phyloP scores from a whole-genome alignment of 2,797 vertebrate genomes.

The Cyclopterus lumpus region DNA sequence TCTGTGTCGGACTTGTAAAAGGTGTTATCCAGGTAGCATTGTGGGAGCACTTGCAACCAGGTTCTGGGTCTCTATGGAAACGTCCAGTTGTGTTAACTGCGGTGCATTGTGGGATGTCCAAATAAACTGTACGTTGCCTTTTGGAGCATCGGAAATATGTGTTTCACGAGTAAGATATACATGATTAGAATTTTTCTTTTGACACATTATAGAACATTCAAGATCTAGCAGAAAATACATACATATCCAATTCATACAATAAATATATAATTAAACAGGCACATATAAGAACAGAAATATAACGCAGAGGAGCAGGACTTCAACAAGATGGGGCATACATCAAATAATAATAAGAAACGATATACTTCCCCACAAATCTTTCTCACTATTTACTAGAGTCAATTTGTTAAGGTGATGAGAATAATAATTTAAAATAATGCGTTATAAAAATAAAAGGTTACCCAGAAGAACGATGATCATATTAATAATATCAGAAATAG shows the following conservation, averaged over 20 bases:
- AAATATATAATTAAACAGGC: not conserved
- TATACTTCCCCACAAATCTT: not conserved
- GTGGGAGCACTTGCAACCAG: not conserved
- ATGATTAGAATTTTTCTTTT: not conserved
- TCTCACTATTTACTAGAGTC: too few species aligned
- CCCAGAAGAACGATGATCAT: not conserved
- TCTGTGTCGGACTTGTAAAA: not conserved
- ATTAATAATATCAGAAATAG: not conserved
- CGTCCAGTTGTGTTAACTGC: constrained; percentile 16
- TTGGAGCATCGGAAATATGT: fast-evolving
- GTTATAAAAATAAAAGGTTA: not conserved
- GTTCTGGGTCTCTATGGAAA: constrained; percentile 79
- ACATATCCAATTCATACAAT: not conserved
- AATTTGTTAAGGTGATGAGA: not conserved
- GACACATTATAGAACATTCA: not conserved
- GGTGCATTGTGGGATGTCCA: constrained; percentile 65
- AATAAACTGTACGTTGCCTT: not conserved
- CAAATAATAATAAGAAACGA: not conserved
- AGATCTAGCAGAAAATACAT: not conserved
- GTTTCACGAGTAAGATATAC: fast-evolving
- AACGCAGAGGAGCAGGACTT: not conserved
- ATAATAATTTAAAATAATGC: not conserved
- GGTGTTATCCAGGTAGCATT: constrained; percentile 23
- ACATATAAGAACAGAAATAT: not conserved
- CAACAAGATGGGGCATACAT: not conserved